A percentile compares a stretch with the other conserved stretches of the same genome.
These are phyloP conservation scores for Liolophura sinensis DNA, from an alignment of 1,140 invertebrate genomes.

Conservation along the genomic window DNA sequence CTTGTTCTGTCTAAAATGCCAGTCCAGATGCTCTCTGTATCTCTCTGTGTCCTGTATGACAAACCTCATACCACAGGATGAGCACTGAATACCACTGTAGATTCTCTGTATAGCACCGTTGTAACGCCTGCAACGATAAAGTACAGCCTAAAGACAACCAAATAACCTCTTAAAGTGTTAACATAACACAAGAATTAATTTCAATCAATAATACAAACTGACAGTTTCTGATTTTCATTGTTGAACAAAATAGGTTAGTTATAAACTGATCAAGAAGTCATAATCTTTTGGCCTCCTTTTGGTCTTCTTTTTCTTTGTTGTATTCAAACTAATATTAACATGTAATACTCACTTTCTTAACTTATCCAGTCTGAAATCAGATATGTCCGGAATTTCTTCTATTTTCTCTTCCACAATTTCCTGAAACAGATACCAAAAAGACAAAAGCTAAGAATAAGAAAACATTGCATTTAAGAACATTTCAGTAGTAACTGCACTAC, in stretches of 20 bases:
- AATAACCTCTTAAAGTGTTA: too few species aligned
- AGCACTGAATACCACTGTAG: conserved; percentile 91
- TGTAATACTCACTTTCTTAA: conserved; percentile 72
- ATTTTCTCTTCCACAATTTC: conserved; percentile 31
- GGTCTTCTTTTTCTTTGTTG: too few species aligned
- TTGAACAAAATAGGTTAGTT: too few species aligned
- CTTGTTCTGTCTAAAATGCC: conserved; percentile 95
- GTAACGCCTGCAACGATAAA: conserved; percentile 63
- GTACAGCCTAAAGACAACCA: conserved; percentile 45
- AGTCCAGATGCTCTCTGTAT: conserved; percentile 91
- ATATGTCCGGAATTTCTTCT: conserved; percentile 59
- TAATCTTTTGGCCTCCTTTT: too few species aligned
- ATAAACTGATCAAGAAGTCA: too few species aligned
- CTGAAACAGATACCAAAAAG: too few species aligned
- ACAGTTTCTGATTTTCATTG: too few species aligned
- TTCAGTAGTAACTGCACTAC: neutral
- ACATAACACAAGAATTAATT: too few species aligned
- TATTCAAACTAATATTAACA: neutral
- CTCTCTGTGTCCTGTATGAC: conserved; percentile 81
- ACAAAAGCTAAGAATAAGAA: too few species aligned
- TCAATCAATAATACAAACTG: neutral
- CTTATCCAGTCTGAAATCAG: conserved; percentile 41
- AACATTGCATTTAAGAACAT: too few species aligned
- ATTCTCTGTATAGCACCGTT: conserved; percentile 69
- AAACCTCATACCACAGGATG: conserved; percentile 90